A percentile compares a stretch with the other conserved stretches of the same genome.
These are phyloP conservation scores for Scaptomyza graminum DNA, from an alignment of 1,140 invertebrate genomes.

Conservation along the genomic window DNA sequence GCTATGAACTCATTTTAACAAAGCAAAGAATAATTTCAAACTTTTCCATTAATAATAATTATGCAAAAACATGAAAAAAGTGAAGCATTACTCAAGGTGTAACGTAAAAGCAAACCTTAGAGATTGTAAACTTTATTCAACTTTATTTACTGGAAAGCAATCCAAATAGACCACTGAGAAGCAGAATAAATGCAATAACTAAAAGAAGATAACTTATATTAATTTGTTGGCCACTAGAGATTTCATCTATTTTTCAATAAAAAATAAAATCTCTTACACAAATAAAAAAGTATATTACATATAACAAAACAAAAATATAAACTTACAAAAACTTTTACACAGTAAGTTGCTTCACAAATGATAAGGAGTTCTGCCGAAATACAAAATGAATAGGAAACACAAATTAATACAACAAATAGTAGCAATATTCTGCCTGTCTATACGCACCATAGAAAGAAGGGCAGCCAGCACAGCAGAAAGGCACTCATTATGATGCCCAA, in stretches of 20 bases:
- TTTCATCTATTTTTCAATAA: too few relatives aligned
- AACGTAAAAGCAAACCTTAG: background rate
- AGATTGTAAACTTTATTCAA: background rate
- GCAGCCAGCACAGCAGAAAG: constrained; percentile 96
- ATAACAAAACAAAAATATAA: background rate
- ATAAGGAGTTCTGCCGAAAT: background rate
- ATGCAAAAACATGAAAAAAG: background rate
- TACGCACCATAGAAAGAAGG: constrained; percentile 94
- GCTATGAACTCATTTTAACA: background rate
- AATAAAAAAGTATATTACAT: background rate
- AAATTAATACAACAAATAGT: background rate
- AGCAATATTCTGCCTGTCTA: constrained; percentile 33
- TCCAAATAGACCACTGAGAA: background rate
- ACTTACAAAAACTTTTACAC: background rate
- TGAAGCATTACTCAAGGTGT: constrained; percentile 4
- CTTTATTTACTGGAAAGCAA: background rate
- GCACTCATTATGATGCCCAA: constrained; percentile 98
- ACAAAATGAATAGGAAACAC: background rate
- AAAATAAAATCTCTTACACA: background rate
- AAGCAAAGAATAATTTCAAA: background rate
- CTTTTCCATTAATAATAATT: constrained; percentile 1
- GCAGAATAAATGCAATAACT: background rate
- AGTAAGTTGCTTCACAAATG: background rate
- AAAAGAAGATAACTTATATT: too few relatives aligned
- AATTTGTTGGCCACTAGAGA: too few relatives aligned